phyloP scores from a whole-genome alignment of 2,797 vertebrate genomes.

The Hapalemur alaotrensis region DNA sequence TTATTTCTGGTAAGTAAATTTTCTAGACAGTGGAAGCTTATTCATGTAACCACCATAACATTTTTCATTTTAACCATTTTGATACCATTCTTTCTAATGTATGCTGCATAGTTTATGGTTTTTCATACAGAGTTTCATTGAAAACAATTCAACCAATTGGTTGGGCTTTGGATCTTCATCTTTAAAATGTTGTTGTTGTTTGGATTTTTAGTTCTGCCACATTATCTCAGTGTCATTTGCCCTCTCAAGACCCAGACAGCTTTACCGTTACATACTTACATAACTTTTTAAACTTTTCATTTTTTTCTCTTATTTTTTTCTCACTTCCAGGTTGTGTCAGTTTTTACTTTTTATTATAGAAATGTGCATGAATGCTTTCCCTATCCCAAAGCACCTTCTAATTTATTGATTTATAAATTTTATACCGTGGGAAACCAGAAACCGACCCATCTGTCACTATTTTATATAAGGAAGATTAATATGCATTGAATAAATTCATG shows the following conservation, averaged over 20 bases:
- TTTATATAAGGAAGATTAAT: slow-evolving; percentile 35
- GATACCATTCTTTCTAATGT: neutral
- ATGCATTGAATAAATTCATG: slow-evolving; percentile 15
- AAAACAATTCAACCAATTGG: neutral
- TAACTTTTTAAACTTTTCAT: slow-evolving; percentile 12
- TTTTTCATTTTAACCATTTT: slow-evolving; percentile 47
- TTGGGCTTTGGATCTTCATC: neutral
- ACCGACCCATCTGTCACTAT: neutral
- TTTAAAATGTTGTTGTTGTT: neutral
- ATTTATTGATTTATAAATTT: slow-evolving; percentile 33
- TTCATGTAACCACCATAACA: slow-evolving; percentile 8
- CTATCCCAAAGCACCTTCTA: neutral
- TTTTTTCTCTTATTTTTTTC: neutral
- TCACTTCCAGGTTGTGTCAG: neutral
- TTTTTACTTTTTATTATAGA: slow-evolving; percentile 42
- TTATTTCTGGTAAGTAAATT: slow-evolving; percentile 44
- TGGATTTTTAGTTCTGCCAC: neutral
- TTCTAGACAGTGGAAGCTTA: slow-evolving; percentile 3
- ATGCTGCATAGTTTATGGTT: slow-evolving; percentile 13
- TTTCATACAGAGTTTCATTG: neutral
- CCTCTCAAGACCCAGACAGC: neutral
- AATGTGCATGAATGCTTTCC: slow-evolving; percentile 22
- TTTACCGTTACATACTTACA: neutral
- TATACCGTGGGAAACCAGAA: neutral
- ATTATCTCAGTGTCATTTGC: slow-evolving; percentile 15